Evolutionary conservation across 1,140 invertebrate genomes (phyloP), one percentile per base, ranked within the genome.

Genomic region (Rhagoletis pomonella): DNA sequence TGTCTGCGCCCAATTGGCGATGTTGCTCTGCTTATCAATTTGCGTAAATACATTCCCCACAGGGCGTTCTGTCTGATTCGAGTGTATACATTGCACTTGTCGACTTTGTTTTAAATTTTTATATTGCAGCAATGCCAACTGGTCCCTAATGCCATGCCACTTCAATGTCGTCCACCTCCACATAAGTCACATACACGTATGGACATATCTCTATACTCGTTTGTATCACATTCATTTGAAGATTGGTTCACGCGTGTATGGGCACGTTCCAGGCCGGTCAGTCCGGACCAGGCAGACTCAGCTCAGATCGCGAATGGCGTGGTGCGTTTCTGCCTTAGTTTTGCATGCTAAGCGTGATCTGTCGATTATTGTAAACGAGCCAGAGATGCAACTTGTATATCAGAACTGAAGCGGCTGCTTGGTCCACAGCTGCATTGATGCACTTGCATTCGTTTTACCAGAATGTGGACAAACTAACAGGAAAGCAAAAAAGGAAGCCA

Each of bases 21-120:
- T 67, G 64, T 67, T 29, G 29, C 29, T 29, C 17, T 67, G n/a
- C 84, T 59, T 85, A 85, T 85, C 84, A 85, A 85, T 85, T 85
- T 85, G 50, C 55, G 84, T 85, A 85, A 85, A 60, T 60, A 60
- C 84, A 85, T 85, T 85, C 84, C 84, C 55, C 84, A 85, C 81
- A 60, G 84, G 84, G 84, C 58, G 58, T 85, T 85, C 14, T 29
- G 64, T 67, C 64, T 67, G 64, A 6, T 39, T 9, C 64, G n/a
- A 29, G 6, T 67, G 10, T 19, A 67, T 5, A 39, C 64, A 39
- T 67, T 17, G 29, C 12, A 19, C 29, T 39, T 39, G 4, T 39
- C 64, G 29, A 4, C 39, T 67, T 67, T 29, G 19, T 67, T 64
- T 64, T 12, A 64, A 55, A 9, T 67, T 67, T 67, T 14, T 19